A percentile compares a stretch with the other conserved stretches of the same genome.
phyloP scores from a whole-genome alignment of 2,113 vertebrate species.

The Grammomys dolichurus region DNA sequence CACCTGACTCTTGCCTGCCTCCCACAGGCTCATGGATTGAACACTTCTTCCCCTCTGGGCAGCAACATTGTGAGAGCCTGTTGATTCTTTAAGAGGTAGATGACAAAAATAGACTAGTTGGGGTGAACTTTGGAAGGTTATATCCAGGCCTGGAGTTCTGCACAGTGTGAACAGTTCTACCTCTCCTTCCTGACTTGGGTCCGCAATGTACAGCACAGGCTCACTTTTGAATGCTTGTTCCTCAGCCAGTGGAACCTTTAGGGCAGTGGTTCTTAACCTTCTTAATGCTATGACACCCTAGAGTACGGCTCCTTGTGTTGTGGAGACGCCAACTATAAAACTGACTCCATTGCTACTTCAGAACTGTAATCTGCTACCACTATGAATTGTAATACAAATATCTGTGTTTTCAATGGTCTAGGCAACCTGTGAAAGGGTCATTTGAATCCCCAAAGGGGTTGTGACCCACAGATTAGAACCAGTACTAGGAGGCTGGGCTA shows the following conservation, averaged over 20 bases:
- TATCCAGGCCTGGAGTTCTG: background rate
- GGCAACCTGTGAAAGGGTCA: background rate
- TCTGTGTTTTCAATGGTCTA: background rate
- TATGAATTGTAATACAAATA: background rate
- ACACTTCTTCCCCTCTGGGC: background rate
- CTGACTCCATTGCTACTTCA: background rate
- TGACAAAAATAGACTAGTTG: background rate
- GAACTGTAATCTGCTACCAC: background rate
- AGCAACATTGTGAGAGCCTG: background rate
- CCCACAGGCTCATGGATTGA: background rate
- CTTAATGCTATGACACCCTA: background rate
- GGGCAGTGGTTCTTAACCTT: background rate
- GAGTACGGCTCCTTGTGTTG: background rate
- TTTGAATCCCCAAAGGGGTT: background rate
- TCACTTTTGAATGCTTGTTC: background rate
- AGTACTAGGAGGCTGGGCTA: background rate
- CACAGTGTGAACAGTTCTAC: background rate
- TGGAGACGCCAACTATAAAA: background rate
- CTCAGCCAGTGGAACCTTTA: background rate
- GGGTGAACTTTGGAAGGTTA: background rate
- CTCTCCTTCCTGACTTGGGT: background rate
- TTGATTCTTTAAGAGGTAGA: background rate
- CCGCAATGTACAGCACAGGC: background rate
- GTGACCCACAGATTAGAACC: background rate
- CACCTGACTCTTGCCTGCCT: background rate